Conservation (phyloP, 2,797 vertebrate species). For the Amniataba percoides region DNA sequence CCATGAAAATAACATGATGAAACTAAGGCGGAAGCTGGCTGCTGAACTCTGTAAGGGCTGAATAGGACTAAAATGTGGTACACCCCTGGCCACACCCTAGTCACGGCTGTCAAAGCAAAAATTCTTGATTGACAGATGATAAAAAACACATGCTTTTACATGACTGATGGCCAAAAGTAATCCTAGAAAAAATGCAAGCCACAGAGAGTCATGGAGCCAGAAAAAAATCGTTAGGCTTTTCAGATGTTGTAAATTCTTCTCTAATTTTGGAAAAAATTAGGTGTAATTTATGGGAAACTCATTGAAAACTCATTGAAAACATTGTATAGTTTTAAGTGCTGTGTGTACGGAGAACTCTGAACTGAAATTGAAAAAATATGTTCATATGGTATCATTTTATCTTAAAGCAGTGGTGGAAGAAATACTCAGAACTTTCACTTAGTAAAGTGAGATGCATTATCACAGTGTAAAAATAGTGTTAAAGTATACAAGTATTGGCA, state of each 20-base stretch:
- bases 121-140: conserved; percentile 19
- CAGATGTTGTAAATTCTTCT: neutral
- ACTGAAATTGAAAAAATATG: too few relatives aligned
- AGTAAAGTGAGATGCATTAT: too few relatives aligned
- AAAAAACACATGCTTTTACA: conserved; percentile 41
- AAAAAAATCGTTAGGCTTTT: neutral
- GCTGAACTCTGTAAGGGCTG: neutral
- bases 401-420: too few relatives aligned
- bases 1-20: neutral
- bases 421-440: too few relatives aligned
- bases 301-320: too few relatives aligned
- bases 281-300: too few relatives aligned
- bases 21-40: neutral
- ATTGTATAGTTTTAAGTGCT: too few relatives aligned
- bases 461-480: too few relatives aligned
- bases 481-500: too few relatives aligned
- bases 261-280: neutral
- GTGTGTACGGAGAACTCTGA: too few relatives aligned
- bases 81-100: conserved; percentile 42
- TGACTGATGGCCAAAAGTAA: neutral
- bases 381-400: too few relatives aligned
- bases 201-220: neutral
- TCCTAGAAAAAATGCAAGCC: neutral
- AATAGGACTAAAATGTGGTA: neutral
- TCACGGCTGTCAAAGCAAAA: conserved; percentile 7